A percentile compares a stretch with the other conserved stretches of the same genome.
phyloP scores from a whole-genome alignment of 2,888 invertebrate species.

The Periphyllus acericola region DNA sequence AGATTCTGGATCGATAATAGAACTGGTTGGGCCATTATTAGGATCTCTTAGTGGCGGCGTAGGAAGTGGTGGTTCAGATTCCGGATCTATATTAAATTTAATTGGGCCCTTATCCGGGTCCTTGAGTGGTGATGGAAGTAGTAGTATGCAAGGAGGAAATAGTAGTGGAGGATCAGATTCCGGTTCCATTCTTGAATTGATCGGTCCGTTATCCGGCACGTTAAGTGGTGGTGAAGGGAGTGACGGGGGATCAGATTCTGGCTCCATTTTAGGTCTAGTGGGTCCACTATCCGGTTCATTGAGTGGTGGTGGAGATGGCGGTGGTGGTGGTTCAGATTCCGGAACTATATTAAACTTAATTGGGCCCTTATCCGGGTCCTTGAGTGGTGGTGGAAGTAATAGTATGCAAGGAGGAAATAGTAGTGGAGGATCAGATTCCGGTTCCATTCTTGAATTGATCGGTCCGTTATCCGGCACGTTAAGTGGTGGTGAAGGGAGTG shows the following conservation, averaged over 20 bases:
- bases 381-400: constrained; percentile 47
- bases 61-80: constrained; percentile 54
- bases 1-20: background rate
- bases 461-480: constrained; percentile 33
- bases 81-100: constrained; percentile 58
- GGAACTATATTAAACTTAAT: constrained; percentile 59
- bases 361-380: background rate
- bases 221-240: constrained; percentile 54
- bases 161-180: background rate
- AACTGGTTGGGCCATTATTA: background rate
- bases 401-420: background rate
- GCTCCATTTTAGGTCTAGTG: background rate
- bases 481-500: background rate
- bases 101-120: constrained; percentile 32
- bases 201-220: background rate
- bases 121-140: background rate
- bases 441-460: constrained; percentile 56
- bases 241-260: background rate
- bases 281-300: constrained; percentile 9
- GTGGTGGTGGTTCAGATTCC: constrained; percentile 15
- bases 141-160: background rate
- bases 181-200: background rate
- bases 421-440: constrained; percentile 59
- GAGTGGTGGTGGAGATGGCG: background rate
- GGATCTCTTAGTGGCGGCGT: constrained; percentile 43